Base-by-base conservation (phyloP, 2,888 invertebrate species). In the Aphrophora alni region DNA sequence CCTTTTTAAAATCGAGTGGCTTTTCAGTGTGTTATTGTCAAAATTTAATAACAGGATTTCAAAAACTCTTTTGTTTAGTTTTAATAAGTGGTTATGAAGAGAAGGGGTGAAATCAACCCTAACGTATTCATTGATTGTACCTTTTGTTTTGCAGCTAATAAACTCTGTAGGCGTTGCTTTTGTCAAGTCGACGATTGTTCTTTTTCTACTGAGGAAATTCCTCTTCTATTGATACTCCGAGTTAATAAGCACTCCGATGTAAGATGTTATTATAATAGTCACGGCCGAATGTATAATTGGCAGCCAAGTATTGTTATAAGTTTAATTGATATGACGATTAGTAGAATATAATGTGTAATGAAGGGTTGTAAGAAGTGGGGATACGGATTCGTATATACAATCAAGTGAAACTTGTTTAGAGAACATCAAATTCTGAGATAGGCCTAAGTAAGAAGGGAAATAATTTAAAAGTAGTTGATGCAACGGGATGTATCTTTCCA, bases 1-100 rank as follows among this genome's bases (percentile, higher is more conserved):
- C n/a, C n/a, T n/a, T n/a, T n/a, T n/a, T n/a, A 59, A 59, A 44
- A 44, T 44, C 44, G 44, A 59, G 59, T 59, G 59, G 59, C 59
- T 59, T 59, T 59, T 59, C 59, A 59, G 5, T 33, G 33, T n/a
- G 4, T 33, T 33, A 33, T 59, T 59, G 59, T 59, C 59, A 59
- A 59, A 59, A 59, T 59, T 59, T 59, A 59, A 59, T 59, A 59
- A 59, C 59, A 59, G 59, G 59, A 59, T 59, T 17, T 59, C 59
- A 14, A 59, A 59, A 59, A 5, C 44, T 12, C 7, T 14, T 59
- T 59, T 59, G 59, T 59, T 59, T 59, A 59, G 59, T 59, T 59
- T 59, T 59, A 59, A 59, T 59, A 59, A 59, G 59, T 59, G 59
- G 59, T 59, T 59, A 21, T 59, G 17, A 59, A 59, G 59, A 21